These are phyloP conservation scores for Salvelinus sp. DNA, from an alignment of 2,113 vertebrate species.

Conservation along the genomic window DNA sequence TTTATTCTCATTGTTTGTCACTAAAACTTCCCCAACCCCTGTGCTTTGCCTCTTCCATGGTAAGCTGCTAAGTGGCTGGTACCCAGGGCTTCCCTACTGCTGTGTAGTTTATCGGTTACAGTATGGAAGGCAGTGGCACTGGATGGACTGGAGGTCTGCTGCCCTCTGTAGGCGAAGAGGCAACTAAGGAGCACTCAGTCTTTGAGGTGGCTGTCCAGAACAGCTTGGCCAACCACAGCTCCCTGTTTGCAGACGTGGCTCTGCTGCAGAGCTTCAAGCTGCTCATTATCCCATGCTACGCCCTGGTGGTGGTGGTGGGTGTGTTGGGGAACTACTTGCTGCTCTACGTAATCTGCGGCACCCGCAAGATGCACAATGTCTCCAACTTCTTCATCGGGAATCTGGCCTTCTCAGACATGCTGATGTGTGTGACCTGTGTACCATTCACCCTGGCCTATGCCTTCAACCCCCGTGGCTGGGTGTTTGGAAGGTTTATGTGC, in stretches of 20 bases:
- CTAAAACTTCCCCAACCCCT: neutral
- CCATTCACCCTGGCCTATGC: constrained; percentile 79
- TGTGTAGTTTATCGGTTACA: neutral
- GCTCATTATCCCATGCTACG: constrained; percentile 80
- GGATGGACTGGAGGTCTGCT: constrained; percentile 21
- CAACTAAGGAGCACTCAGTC: constrained; percentile 58
- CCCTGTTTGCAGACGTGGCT: constrained; percentile 78
- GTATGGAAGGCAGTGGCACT: constrained; percentile 58
- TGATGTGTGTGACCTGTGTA: constrained; percentile 80
- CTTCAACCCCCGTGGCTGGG: constrained; percentile 78
- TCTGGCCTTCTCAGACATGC: constrained; percentile 84
- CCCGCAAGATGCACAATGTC: constrained; percentile 82
- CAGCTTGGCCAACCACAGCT: constrained; percentile 70
- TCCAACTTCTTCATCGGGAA: constrained; percentile 87
- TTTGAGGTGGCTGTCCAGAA: constrained; percentile 70
- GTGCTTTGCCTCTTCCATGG: constrained; percentile 10
- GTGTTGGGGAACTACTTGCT: constrained; percentile 82
- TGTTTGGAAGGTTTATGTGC: constrained; percentile 77
- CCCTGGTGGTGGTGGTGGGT: constrained; percentile 75
- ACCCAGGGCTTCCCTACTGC: too few species aligned
- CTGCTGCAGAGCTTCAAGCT: constrained; percentile 81
- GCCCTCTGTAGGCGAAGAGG: constrained; percentile 43
- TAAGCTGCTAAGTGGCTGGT: constrained; percentile 12
- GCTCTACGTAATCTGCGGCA: constrained; percentile 80
- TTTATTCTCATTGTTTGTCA: too few species aligned